Evolutionary conservation across 1,140 invertebrate species (phyloP).

Genomic region (Rhopalosiphum maidis): DNA sequence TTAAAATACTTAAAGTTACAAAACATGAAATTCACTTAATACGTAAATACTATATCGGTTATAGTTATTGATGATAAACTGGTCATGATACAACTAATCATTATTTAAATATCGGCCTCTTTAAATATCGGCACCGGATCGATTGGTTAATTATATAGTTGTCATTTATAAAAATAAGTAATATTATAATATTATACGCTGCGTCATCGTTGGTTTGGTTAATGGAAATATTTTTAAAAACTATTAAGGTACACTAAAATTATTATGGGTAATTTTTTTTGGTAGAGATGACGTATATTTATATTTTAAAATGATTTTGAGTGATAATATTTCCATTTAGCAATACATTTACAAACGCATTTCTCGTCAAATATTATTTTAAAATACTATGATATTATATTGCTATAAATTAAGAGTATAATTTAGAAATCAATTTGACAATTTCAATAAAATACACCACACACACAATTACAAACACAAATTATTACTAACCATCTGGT

Average conservation of each 20-base stretch:
- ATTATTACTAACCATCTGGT: conserved; percentile 2
- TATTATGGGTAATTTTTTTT: not conserved
- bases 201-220: not conserved
- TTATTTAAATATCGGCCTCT: not conserved
- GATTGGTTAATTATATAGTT: not conserved
- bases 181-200: not conserved
- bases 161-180: not conserved
- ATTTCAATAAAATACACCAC: not conserved
- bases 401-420: not conserved
- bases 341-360: not conserved
- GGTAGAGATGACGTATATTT: not conserved
- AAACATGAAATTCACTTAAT: not conserved
- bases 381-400: not conserved
- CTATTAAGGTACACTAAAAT: not conserved
- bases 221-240: not conserved
- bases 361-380: not conserved
- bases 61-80: not conserved
- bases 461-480: not conserved
- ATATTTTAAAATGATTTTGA: not conserved
- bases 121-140: not conserved
- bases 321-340: not conserved
- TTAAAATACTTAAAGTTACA: not conserved
- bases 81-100: not conserved
- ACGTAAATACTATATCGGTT: not conserved
- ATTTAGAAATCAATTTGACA: not conserved